Percentiles rank a stretch among this genome's conserved stretches.
phyloP scores from a whole-genome alignment of 2,113 vertebrate species.

The Gallinago jamesoni region DNA sequence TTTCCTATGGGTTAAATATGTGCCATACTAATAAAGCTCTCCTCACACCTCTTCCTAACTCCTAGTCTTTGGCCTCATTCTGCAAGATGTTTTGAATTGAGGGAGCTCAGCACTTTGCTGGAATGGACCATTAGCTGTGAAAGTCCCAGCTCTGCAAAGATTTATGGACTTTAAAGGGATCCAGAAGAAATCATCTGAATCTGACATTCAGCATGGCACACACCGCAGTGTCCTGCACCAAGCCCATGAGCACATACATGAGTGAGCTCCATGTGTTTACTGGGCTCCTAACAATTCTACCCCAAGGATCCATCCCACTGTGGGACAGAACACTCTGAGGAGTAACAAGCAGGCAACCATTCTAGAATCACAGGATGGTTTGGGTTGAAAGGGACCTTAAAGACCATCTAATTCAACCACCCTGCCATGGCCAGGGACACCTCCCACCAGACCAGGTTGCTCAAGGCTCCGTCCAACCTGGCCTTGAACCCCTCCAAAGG shows the following conservation, averaged over 20 bases:
- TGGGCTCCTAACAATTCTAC: not conserved
- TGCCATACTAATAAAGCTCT: constrained; percentile 49
- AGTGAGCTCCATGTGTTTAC: not conserved
- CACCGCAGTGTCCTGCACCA: not conserved
- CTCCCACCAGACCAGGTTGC: not conserved
- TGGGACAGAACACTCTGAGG: not conserved
- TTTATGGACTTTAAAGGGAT: not conserved
- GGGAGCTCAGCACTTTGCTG: constrained; percentile 23
- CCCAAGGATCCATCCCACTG: not conserved
- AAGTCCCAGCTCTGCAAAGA: not conserved
- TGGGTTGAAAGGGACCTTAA: not conserved
- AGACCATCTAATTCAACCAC: not conserved
- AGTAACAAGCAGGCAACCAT: not conserved
- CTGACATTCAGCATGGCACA: not conserved
- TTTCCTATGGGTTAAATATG: constrained; percentile 58
- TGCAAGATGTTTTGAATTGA: constrained; percentile 25
- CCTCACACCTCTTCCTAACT: constrained; percentile 40
- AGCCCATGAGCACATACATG: rapidly evolving
- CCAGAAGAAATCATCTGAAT: not conserved
- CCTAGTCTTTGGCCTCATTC: constrained; percentile 16
- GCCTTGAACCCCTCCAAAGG: not conserved
- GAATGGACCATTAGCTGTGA: not conserved
- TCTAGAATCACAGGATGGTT: not conserved
- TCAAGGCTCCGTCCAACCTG: not conserved
- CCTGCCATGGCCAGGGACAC: not conserved